Evolutionary conservation across 1,140 invertebrate species (phyloP).

Genomic region (Elysia chlorotica): DNA sequence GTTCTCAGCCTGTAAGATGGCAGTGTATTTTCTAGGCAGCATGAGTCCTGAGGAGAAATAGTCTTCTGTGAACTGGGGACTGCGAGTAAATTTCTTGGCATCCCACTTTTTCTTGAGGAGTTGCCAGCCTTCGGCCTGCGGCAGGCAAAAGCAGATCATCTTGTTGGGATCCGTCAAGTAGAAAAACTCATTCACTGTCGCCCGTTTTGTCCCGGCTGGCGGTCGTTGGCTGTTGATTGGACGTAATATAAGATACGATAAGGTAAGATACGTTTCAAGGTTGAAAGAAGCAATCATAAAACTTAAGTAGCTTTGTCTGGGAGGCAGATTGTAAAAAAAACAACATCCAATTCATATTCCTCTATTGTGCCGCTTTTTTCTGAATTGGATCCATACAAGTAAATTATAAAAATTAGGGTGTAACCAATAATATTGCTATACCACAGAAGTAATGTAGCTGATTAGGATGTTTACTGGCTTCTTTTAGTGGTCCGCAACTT

Average conservation of each 20-base stretch:
- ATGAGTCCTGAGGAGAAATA: conserved; percentile 30
- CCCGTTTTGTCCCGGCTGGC: conserved; percentile 14
- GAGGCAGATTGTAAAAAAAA: no score
- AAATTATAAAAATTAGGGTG: no score
- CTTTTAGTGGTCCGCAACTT: no score
- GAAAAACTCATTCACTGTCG: conserved; percentile 41
- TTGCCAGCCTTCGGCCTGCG: conserved; percentile 41
- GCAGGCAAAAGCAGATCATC: conserved; percentile 37
- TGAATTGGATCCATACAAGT: no score
- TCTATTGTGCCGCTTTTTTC: no score
- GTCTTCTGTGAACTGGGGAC: conserved; percentile 27
- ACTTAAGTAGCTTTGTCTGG: not conserved
- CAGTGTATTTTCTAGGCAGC: conserved; percentile 17
- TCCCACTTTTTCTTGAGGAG: conserved; percentile 34
- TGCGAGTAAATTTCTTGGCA: conserved; percentile 26
- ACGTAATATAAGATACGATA: no score
- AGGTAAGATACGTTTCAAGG: no score
- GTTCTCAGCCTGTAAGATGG: conserved; percentile 14
- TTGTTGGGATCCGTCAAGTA: conserved; percentile 46
- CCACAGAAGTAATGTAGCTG: no score
- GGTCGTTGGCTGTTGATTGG: conserved; percentile 11
- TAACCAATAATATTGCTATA: no score
- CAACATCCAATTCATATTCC: no score
- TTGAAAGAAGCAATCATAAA: no score
- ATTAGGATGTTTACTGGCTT: no score